These are phyloP conservation scores for Arvicanthis niloticus DNA, from an alignment of 2,113 vertebrate species.

Conservation along the genomic window DNA sequence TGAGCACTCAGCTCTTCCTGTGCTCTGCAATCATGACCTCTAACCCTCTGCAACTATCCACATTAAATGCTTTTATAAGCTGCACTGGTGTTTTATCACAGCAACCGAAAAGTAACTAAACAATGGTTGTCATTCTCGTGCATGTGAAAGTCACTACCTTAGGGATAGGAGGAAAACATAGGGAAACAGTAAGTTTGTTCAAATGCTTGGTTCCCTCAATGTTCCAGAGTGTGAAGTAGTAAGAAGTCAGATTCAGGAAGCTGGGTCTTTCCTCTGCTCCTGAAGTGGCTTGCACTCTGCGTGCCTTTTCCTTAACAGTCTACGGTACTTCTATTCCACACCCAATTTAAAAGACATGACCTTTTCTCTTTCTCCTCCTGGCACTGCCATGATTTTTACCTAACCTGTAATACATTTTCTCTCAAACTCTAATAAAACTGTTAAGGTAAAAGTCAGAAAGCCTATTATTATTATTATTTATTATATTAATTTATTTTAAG, in stretches of 20 bases:
- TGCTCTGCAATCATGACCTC: background rate
- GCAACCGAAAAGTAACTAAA: background rate
- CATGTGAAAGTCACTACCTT: constrained; percentile 17
- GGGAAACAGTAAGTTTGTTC: background rate
- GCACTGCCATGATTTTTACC: background rate
- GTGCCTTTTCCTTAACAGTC: background rate
- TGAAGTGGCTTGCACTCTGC: no score
- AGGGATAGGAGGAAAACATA: constrained; percentile 36
- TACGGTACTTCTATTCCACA: background rate
- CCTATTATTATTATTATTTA: background rate
- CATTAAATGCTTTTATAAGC: background rate
- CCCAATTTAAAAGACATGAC: background rate
- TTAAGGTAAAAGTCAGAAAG: background rate
- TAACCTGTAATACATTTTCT: background rate
- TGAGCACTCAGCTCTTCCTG: background rate
- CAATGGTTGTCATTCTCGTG: background rate
- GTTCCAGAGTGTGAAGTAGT: background rate
- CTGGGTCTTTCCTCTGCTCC: background rate
- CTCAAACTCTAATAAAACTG: background rate
- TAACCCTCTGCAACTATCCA: background rate
- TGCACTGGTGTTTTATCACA: background rate
- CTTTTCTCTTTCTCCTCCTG: background rate
- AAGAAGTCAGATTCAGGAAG: background rate
- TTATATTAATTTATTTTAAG: background rate
- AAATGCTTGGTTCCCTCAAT: background rate